Conservation (phyloP, 2,888 invertebrate genomes). For the Lycaena phlaeas region DNA sequence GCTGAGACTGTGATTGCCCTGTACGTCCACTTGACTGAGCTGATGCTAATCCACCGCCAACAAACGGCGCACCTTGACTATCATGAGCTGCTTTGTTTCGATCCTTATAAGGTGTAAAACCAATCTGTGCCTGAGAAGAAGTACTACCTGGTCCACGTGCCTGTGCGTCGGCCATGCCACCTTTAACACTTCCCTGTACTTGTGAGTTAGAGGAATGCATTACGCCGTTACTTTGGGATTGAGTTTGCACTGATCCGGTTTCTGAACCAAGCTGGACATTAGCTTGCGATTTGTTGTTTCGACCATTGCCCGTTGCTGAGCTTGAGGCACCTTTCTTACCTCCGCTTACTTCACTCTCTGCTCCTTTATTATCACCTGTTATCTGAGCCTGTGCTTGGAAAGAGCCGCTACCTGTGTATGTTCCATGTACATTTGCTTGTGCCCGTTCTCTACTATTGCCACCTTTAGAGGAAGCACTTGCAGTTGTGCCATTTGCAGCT, state of each 20-base stretch:
- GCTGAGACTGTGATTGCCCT: slow-evolving; percentile 87
- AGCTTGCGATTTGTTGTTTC: slow-evolving; percentile 82
- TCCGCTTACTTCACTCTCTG: slow-evolving; percentile 79
- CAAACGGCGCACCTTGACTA: slow-evolving; percentile 71
- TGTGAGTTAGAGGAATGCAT: slow-evolving; percentile 85
- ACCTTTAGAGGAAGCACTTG: slow-evolving; percentile 84
- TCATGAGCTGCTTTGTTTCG: slow-evolving; percentile 66
- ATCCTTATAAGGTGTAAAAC: slow-evolving; percentile 83
- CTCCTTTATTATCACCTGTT: slow-evolving; percentile 80
- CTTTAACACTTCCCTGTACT: slow-evolving; percentile 86
- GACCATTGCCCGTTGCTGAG: slow-evolving; percentile 82
- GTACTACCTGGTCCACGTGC: slow-evolving; percentile 88
- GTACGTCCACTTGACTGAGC: slow-evolving; percentile 82
- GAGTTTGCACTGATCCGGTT: slow-evolving; percentile 82
- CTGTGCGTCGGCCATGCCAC: slow-evolving; percentile 89
- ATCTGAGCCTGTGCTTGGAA: slow-evolving; percentile 89
- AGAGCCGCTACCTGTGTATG: slow-evolving; percentile 82
- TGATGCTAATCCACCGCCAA: slow-evolving; percentile 84
- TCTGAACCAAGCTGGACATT: slow-evolving; percentile 83
- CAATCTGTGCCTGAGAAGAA: slow-evolving; percentile 91
- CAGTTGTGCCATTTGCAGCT: slow-evolving; percentile 77
- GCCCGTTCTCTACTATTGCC: slow-evolving; percentile 82
- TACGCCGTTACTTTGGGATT: slow-evolving; percentile 81
- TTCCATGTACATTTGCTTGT: slow-evolving; percentile 87
- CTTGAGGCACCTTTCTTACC: slow-evolving; percentile 83